These are phyloP conservation scores for Plecotus auritus DNA, from an alignment of 2,113 vertebrate species.

Conservation along the genomic window DNA sequence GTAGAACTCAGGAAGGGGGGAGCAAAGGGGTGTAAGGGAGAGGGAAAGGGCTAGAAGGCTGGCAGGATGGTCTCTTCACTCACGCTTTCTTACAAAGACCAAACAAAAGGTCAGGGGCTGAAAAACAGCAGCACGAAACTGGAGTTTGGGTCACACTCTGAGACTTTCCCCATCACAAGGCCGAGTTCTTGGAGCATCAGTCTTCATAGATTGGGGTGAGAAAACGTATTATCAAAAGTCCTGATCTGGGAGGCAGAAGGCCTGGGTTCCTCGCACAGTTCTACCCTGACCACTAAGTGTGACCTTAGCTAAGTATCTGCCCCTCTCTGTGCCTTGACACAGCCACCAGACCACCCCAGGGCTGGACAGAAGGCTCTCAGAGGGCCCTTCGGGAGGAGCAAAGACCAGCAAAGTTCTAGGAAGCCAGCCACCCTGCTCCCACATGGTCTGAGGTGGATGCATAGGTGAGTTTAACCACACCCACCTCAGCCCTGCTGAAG, in stretches of 20 bases:
- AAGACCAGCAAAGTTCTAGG: background rate
- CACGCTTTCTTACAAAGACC: background rate
- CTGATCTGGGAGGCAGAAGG: background rate
- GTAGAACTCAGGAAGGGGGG: background rate
- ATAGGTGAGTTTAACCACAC: too few relatives aligned
- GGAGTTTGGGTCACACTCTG: background rate
- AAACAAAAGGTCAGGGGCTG: background rate
- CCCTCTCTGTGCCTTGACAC: background rate
- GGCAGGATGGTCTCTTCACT: background rate
- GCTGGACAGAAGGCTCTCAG: background rate
- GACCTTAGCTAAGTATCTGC: background rate
- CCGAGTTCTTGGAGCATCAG: background rate
- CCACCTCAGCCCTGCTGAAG: too few relatives aligned
- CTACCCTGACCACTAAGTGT: background rate
- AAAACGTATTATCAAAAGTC: background rate
- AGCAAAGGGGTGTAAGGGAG: background rate
- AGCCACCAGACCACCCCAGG: background rate
- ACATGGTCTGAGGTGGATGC: accelerated
- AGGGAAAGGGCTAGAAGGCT: background rate
- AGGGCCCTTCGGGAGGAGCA: background rate
- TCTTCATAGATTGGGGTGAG: background rate
- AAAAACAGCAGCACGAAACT: background rate
- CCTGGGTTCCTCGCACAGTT: background rate
- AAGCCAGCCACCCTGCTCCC: background rate
- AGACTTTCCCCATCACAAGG: background rate